phyloP scores from a whole-genome alignment of 2,888 invertebrate species.

The Machimus rusticus region DNA sequence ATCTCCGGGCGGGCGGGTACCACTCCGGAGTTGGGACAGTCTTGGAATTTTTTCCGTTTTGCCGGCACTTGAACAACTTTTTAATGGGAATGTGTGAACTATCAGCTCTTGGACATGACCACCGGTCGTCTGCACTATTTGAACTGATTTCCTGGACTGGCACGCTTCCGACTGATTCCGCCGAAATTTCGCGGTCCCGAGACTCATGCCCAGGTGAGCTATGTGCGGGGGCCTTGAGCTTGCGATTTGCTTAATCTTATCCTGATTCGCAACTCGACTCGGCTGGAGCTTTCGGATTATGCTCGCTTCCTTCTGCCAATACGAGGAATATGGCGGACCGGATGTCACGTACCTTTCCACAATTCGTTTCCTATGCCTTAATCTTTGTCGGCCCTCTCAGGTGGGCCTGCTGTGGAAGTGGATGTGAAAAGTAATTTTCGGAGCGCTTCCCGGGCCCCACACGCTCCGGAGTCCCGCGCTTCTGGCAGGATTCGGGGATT shows the following conservation, averaged over 20 bases:
- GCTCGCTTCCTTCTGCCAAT: slow-evolving; percentile 1
- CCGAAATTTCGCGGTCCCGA: neutral
- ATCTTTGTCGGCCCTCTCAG: slow-evolving; percentile 4
- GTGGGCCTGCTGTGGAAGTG: neutral
- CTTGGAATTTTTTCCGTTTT: neutral
- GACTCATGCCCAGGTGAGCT: neutral
- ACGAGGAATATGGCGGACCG: neutral
- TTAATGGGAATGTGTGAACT: neutral
- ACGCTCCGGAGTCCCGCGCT: neutral
- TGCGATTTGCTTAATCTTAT: slow-evolving; percentile 2
- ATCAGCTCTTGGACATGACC: neutral
- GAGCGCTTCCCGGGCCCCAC: neutral
- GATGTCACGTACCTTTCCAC: slow-evolving; percentile 7
- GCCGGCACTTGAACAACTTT: neutral
- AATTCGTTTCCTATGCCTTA: neutral
- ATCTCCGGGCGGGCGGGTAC: neutral
- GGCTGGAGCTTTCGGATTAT: neutral
- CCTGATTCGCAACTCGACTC: neutral
- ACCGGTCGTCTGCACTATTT: slow-evolving; percentile 1
- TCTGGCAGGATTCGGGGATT: neutral
- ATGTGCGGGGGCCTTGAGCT: neutral
- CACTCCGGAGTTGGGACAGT: neutral
- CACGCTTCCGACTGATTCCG: neutral
- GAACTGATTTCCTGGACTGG: slow-evolving; percentile 11
- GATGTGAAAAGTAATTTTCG: neutral